A percentile compares a stretch with the other conserved stretches of the same genome.
These are phyloP conservation scores for Subacronicta megacephala DNA, from an alignment of 2,888 invertebrate species.

Conservation along the genomic window DNA sequence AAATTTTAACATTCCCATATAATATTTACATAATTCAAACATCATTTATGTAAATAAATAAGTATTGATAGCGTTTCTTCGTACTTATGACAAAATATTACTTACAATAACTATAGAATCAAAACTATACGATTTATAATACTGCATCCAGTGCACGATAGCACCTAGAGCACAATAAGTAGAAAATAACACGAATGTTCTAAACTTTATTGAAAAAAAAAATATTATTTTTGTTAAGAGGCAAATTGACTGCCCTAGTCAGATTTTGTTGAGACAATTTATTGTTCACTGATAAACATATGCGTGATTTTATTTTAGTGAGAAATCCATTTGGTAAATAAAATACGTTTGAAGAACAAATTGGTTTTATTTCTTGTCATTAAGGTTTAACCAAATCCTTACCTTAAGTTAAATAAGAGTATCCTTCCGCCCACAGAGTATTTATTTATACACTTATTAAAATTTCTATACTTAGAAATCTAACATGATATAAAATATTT, in stretches of 20 bases:
- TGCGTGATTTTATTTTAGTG: constrained; percentile 83
- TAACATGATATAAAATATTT: not conserved
- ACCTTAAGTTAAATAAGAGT: constrained; percentile 7
- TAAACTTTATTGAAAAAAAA: constrained; percentile 47
- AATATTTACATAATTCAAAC: constrained; percentile 41
- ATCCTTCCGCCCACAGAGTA: constrained; percentile 34
- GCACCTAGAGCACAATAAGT: constrained; percentile 61
- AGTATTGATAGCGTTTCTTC: constrained; percentile 49
- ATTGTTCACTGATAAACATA: constrained; percentile 66
- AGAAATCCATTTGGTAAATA: constrained; percentile 77
- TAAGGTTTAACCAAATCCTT: constrained; percentile 23
- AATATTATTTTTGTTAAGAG: constrained; percentile 55
- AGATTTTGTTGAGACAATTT: constrained; percentile 68
- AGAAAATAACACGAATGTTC: constrained; percentile 41
- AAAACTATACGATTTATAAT: constrained; percentile 40
- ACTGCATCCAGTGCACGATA: constrained; percentile 48
- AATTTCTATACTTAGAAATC: constrained; percentile 6
- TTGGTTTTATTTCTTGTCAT: constrained; percentile 59
- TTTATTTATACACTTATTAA: constrained; percentile 11
- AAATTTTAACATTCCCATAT: constrained; percentile 49
- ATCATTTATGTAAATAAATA: constrained; percentile 53
- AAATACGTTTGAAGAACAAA: constrained; percentile 68
- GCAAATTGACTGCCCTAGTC: constrained; percentile 78
- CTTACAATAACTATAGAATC: constrained; percentile 35
- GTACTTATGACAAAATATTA: constrained; percentile 59